A percentile compares a stretch with the other conserved stretches of the same genome.
These are phyloP conservation scores for Meleagris gallopavo DNA, from an alignment of 2,113 vertebrate genomes.

Conservation along the genomic window DNA sequence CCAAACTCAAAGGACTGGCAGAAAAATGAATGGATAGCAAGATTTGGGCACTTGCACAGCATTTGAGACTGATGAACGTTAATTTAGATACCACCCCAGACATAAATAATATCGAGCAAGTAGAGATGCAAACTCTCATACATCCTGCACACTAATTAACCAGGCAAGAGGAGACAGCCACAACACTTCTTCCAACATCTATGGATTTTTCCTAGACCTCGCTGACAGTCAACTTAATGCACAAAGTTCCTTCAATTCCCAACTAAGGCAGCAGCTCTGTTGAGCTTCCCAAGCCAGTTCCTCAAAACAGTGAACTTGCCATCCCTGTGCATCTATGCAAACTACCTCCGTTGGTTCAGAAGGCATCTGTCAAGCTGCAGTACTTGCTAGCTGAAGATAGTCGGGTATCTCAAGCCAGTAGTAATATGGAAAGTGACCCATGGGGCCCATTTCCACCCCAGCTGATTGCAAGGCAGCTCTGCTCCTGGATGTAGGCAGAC, in stretches of 20 bases:
- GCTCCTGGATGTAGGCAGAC: neutral
- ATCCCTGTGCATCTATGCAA: neutral
- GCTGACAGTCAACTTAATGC: neutral
- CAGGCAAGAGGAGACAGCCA: neutral
- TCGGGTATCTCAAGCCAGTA: neutral
- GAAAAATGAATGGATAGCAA: neutral
- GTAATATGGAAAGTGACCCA: neutral
- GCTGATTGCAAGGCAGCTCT: neutral
- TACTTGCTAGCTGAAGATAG: neutral
- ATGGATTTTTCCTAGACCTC: neutral
- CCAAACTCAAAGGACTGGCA: neutral
- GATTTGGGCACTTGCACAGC: neutral
- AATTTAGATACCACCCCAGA: neutral
- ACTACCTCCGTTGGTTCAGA: neutral
- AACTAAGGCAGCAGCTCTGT: neutral
- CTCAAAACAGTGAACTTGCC: neutral
- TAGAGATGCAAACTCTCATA: neutral
- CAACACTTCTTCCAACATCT: neutral
- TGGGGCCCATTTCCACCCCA: neutral
- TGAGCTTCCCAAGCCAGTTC: neutral
- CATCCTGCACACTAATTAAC: accelerated
- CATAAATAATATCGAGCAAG: neutral
- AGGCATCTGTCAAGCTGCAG: neutral
- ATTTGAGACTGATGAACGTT: neutral
- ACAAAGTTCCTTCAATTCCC: neutral